phyloP scores from a whole-genome alignment of 2,113 vertebrate genomes.

The Scytalopus superciliaris region DNA sequence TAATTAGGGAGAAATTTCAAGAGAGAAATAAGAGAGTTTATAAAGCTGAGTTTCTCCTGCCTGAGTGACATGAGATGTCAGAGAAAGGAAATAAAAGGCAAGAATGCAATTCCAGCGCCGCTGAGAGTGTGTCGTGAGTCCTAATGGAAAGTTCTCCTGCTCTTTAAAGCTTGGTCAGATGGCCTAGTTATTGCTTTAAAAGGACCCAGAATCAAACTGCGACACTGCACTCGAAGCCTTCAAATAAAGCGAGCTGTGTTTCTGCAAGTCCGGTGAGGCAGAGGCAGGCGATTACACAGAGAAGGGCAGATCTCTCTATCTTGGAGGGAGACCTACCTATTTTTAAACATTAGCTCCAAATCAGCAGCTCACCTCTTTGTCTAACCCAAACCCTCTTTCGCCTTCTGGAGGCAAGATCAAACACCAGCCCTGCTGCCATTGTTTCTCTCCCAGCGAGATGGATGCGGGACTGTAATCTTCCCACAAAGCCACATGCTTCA shows the following conservation, averaged over 20 bases:
- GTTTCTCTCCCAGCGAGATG: conserved; percentile 74
- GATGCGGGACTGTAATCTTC: conserved; percentile 71
- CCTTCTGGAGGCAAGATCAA: conserved; percentile 73
- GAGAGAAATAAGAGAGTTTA: conserved; percentile 43
- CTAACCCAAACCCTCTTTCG: conserved; percentile 48
- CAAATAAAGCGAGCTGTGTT: conserved; percentile 66
- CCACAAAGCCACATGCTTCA: conserved; percentile 69
- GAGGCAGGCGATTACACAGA: conserved; percentile 60
- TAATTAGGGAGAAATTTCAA: conserved; percentile 64
- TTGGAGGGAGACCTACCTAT: conserved; percentile 77
- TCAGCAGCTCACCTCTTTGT: conserved; percentile 60
- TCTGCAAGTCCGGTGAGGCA: conserved; percentile 53
- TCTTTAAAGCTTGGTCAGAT: conserved; percentile 71
- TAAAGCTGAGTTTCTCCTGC: conserved; percentile 33
- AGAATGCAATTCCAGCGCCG: conserved; percentile 57
- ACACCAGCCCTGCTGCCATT: conserved; percentile 52
- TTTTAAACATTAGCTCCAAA: conserved; percentile 68
- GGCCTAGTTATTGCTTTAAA: conserved; percentile 72
- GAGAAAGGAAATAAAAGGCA: conserved; percentile 67
- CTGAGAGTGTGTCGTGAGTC: conserved; percentile 45
- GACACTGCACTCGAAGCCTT: conserved; percentile 62
- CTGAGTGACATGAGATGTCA: conserved; percentile 61
- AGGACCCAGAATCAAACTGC: conserved; percentile 65
- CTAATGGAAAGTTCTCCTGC: conserved; percentile 70
- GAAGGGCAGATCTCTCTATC: conserved; percentile 70